Conservation (phyloP, 2,113 vertebrate genomes). For the Seriola quinqueradiata region DNA sequence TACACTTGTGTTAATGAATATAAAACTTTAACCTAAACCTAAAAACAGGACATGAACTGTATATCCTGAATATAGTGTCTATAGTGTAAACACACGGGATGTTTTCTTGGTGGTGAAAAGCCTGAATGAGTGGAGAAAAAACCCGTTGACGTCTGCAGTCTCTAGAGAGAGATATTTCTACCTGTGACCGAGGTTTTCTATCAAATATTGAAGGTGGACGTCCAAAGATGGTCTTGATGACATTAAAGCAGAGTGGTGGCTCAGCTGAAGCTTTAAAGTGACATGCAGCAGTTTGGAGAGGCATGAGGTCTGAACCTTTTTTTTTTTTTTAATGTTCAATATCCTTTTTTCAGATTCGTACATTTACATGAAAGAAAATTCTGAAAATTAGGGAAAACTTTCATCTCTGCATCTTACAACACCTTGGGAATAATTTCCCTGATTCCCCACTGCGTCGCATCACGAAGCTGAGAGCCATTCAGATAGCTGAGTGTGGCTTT, state of each 20-base stretch:
- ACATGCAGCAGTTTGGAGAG: constrained; percentile 53
- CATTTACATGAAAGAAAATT: background rate
- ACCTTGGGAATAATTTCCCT: background rate
- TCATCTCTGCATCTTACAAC: background rate
- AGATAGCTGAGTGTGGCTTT: constrained; percentile 34
- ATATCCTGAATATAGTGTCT: background rate
- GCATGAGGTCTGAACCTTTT: background rate
- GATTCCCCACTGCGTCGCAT: background rate
- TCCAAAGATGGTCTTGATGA: constrained; percentile 71
- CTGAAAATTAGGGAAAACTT: background rate
- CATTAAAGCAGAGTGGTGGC: constrained; percentile 61
- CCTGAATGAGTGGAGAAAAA: constrained; percentile 41
- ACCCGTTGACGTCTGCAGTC: constrained; percentile 44
- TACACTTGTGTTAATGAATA: background rate
- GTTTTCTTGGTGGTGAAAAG: constrained; percentile 12
- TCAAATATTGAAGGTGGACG: constrained; percentile 77
- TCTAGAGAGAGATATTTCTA: constrained; percentile 69
- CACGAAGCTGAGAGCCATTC: background rate
- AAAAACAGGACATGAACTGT: constrained; percentile 12
- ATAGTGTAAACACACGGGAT: constrained; percentile 10
- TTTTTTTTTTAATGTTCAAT: background rate
- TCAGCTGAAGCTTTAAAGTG: constrained; percentile 58
- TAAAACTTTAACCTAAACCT: background rate
- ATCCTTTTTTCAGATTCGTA: background rate
- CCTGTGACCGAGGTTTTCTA: constrained; percentile 78